These are phyloP conservation scores for Drosophila miranda DNA, from an alignment of 1,140 invertebrate genomes.

Conservation along the genomic window DNA sequence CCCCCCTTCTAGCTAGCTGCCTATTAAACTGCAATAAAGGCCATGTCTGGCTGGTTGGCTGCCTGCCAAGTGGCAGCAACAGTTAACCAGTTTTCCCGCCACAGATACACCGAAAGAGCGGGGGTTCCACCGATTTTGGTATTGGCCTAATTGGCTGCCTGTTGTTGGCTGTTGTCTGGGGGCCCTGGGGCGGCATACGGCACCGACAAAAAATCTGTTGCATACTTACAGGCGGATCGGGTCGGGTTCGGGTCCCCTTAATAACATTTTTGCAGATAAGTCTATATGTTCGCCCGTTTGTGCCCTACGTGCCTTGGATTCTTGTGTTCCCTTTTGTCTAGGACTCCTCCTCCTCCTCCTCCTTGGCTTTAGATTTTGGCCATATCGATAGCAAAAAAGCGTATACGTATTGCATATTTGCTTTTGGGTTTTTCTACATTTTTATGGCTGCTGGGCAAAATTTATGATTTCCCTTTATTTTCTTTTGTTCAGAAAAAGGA, in stretches of 20 bases:
- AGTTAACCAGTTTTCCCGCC: slow-evolving; percentile 45
- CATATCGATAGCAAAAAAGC: slow-evolving; percentile 63
- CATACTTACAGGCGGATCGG: slow-evolving; percentile 56
- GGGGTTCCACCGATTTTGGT: slow-evolving; percentile 27
- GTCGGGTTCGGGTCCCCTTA: slow-evolving; percentile 27
- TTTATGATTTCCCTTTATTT: slow-evolving; percentile 73
- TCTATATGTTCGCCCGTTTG: slow-evolving; percentile 7
- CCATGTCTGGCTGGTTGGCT: slow-evolving; percentile 47
- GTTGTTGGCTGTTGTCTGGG: slow-evolving; percentile 41
- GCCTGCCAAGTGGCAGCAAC: slow-evolving; percentile 13
- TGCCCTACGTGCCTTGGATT: slow-evolving; percentile 32
- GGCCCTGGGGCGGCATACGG: slow-evolving; percentile 28
- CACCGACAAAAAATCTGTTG: slow-evolving; percentile 53
- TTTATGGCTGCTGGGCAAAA: slow-evolving; percentile 78
- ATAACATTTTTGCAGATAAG: slow-evolving; percentile 65
- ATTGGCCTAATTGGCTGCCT: slow-evolving; percentile 67
- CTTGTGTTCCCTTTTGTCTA: slow-evolving; percentile 41
- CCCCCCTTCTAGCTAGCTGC: slow-evolving; percentile 6
- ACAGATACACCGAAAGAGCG: slow-evolving; percentile 1
- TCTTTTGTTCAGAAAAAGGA: slow-evolving; percentile 73
- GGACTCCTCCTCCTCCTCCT: neutral
- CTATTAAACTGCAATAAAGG: slow-evolving; percentile 75
- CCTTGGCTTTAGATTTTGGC: slow-evolving; percentile 54
- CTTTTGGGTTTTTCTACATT: slow-evolving; percentile 54
- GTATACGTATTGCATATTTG: slow-evolving; percentile 52